phyloP scores from a whole-genome alignment of 2,113 vertebrate genomes.

The Pseudolaguvia tuberculata region DNA sequence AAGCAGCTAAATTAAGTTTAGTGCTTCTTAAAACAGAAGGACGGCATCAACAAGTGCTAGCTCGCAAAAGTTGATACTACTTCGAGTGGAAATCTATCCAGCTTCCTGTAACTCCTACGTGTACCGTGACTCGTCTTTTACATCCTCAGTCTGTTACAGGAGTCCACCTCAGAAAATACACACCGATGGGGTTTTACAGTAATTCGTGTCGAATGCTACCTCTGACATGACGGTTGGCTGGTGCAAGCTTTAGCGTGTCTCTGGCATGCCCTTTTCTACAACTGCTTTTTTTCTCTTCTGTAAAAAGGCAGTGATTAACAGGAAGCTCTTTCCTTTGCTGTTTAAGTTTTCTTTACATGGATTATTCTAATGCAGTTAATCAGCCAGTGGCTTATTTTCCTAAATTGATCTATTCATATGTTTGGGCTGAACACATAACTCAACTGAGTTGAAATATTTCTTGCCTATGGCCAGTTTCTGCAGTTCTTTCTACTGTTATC shows the following conservation, averaged over 20 bases:
- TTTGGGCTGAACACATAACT: no score
- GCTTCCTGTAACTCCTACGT: slow-evolving; percentile 42
- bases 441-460: neutral
- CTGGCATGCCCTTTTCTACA: slow-evolving; percentile 2
- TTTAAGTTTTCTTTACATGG: neutral
- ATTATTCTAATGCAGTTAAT: neutral
- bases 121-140: slow-evolving; percentile 10
- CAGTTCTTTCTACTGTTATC: neutral
- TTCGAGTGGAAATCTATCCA: slow-evolving; percentile 25
- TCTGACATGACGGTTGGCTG: neutral
- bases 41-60: slow-evolving; percentile 35
- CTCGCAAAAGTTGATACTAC: slow-evolving; percentile 35
- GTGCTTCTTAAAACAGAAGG: slow-evolving; percentile 26
- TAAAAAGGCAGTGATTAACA: neutral
- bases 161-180: neutral
- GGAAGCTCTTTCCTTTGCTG: neutral
- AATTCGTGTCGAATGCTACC: neutral
- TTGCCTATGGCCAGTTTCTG: neutral
- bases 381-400: neutral
- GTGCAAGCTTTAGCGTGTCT: slow-evolving; percentile 23
- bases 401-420: neutral
- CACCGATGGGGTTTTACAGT: neutral
- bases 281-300: neutral
- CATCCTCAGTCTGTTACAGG: slow-evolving; percentile 3
- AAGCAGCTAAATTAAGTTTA: slow-evolving; percentile 41